phyloP scores from a whole-genome alignment of 30 jellyfish, hydroid and myxozoan species.

The Phacellophora camtschatica region DNA sequence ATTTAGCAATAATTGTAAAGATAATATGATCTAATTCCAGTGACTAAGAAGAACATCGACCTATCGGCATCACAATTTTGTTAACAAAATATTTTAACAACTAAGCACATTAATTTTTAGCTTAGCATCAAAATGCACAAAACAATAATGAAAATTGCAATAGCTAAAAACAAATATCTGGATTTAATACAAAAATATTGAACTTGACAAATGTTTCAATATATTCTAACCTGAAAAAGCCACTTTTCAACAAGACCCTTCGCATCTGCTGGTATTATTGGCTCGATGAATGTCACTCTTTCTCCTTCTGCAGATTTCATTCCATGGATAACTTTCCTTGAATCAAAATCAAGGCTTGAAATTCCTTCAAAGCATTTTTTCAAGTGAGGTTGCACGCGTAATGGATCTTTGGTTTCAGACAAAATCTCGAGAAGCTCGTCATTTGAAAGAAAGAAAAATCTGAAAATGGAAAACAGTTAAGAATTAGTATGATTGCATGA shows the following conservation, averaged over 20 bases:
- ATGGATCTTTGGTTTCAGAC: constrained; percentile 51
- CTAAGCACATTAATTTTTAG: too few relatives aligned
- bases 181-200: too few relatives aligned
- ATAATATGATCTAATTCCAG: too few relatives aligned
- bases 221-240: constrained; percentile 32
- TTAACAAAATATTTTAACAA: too few relatives aligned
- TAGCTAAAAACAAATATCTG: too few relatives aligned
- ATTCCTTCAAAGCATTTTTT: constrained; percentile 52
- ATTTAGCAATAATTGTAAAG: too few relatives aligned
- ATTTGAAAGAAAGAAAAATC: constrained; percentile 46
- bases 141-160: too few relatives aligned
- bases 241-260: constrained; percentile 61
- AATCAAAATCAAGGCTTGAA: constrained; percentile 32
- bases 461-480: not conserved
- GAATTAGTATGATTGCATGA: too few relatives aligned
- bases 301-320: constrained; percentile 62
- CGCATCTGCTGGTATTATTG: constrained; percentile 45
- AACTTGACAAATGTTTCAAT: not conserved
- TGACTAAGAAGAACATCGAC: too few relatives aligned
- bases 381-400: constrained; percentile 53
- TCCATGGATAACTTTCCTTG: constrained; percentile 30
- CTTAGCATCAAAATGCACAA: too few relatives aligned
- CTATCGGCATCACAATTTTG: too few relatives aligned
- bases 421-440: constrained; percentile 49
- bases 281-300: constrained; percentile 6